Evolutionary conservation across 2,113 vertebrate genomes (phyloP), one percentile per base, ranked within the genome.

Genomic region (Calcarius ornatus): DNA sequence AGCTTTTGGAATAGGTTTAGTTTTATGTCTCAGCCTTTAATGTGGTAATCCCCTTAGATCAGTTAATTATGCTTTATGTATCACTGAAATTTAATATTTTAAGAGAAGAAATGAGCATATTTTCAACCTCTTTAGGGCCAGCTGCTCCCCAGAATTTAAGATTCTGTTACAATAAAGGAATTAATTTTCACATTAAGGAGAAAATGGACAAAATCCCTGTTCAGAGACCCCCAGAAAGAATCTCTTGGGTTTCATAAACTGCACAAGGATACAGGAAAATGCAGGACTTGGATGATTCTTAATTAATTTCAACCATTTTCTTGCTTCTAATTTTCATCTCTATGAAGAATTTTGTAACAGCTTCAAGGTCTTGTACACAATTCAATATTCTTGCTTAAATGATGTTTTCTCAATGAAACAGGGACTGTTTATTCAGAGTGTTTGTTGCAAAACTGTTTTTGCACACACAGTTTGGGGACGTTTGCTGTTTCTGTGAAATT

Each of bases 31-130:
- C 15, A 4, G 31, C 73, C 88, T 96, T 94, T 97, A 83, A 96
- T 88, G 94, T 94, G 94, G 92, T 63, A 54, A 83, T 71, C n/a
- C 69, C 72, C 56, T 94, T n/a, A 60, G 75, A 93, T 94, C 81
- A 81, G 91, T 78, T 94, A 73, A 70, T 83, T 63, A 57, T 40
- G 31, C 51, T 91, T 92, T 75, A 86, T 78, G 69, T 47, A 89
- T 75, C 69, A 40, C 5, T 78, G 48, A 95, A 92, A 92, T 64
- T 6, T 48, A 89, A 71, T 92, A 77, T 72, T 93, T 95, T 70
- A 83, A 77, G 45, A 30, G 57, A 43, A 96, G 53, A 93, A 93
- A 80, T 4, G 8, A 78, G 45, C 5, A 0, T 4, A n/a, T 15
- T 68, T 90, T 63, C 65, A 75, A 47, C 5, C 8, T 73, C 59